Evolutionary conservation across 2,888 invertebrate species (phyloP).

Genomic region (Xanthia icteritia): DNA sequence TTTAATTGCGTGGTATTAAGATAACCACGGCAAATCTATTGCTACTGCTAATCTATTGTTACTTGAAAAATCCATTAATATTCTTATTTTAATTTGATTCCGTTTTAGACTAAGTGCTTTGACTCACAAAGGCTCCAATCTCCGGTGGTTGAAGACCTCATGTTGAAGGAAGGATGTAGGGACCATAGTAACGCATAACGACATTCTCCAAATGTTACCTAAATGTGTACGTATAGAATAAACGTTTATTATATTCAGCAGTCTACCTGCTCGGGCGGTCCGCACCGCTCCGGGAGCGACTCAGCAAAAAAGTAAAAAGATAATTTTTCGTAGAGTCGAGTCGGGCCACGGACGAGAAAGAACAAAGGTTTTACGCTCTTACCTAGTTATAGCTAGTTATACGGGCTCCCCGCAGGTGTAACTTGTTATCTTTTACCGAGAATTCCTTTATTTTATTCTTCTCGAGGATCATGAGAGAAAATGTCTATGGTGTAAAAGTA

Average conservation of each 20-base stretch:
- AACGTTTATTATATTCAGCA: slow-evolving; percentile 83
- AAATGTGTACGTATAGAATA: slow-evolving; percentile 71
- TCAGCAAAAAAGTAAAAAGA: slow-evolving; percentile 88
- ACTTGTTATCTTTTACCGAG: slow-evolving; percentile 85
- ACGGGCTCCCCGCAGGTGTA: slow-evolving; percentile 85
- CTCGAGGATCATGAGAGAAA: slow-evolving; percentile 72
- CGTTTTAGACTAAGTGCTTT: slow-evolving; percentile 30
- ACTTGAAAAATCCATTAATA: slow-evolving; percentile 46
- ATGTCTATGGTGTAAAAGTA: slow-evolving; percentile 78
- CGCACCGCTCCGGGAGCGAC: slow-evolving; percentile 80
- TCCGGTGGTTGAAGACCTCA: slow-evolving; percentile 32
- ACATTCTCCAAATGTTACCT: slow-evolving; percentile 66
- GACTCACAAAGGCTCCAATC: slow-evolving; percentile 21
- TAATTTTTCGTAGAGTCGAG: slow-evolving; percentile 87
- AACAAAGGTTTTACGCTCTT: slow-evolving; percentile 87
- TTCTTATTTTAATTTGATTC: slow-evolving; percentile 42
- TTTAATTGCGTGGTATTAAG: slow-evolving; percentile 59
- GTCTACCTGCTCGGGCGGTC: slow-evolving; percentile 85
- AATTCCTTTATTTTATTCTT: slow-evolving; percentile 82
- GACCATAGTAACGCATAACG: slow-evolving; percentile 49
- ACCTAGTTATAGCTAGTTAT: slow-evolving; percentile 87
- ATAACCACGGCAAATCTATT: slow-evolving; percentile 50
- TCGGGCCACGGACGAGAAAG: slow-evolving; percentile 82
- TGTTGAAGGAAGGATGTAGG: slow-evolving; percentile 29
- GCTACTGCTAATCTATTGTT: slow-evolving; percentile 34